Conservation (phyloP, 2,888 invertebrate genomes). For the Tetragnatha montana region DNA sequence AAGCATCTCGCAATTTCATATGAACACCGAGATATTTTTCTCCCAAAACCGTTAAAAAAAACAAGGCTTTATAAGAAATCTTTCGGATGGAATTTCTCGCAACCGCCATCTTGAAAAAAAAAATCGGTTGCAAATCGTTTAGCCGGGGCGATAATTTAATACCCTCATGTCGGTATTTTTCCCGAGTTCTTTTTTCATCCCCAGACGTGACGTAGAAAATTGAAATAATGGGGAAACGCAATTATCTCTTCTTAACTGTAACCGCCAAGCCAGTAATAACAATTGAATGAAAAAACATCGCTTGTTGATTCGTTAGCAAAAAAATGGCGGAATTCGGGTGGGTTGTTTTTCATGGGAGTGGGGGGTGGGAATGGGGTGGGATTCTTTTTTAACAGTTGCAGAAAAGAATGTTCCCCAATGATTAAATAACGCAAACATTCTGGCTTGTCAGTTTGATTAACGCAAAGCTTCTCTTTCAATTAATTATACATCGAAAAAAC, state of each 20-base stretch:
- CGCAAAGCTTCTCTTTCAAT: neutral
- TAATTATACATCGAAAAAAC: neutral
- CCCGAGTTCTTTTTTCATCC: neutral
- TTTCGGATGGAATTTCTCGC: neutral
- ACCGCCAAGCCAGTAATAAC: neutral
- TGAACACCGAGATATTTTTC: neutral
- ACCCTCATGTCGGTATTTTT: neutral
- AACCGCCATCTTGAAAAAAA: neutral
- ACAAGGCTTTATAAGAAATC: neutral
- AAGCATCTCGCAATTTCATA: neutral
- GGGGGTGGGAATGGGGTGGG: neutral
- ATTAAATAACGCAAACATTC: neutral
- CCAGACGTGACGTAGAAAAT: conserved; percentile 9
- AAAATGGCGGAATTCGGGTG: neutral
- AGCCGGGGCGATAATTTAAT: neutral
- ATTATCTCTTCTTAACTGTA: conserved; percentile 28
- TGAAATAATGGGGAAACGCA: conserved; percentile 18
- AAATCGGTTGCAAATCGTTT: neutral
- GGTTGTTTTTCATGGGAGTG: neutral
- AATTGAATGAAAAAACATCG: neutral
- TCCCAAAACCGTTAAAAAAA: neutral
- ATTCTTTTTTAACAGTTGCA: neutral
- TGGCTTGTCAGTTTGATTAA: neutral
- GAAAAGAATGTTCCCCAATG: neutral
- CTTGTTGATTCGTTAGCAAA: neutral